phyloP scores from a whole-genome alignment of 1,140 invertebrate species.

The Sipha flava region DNA sequence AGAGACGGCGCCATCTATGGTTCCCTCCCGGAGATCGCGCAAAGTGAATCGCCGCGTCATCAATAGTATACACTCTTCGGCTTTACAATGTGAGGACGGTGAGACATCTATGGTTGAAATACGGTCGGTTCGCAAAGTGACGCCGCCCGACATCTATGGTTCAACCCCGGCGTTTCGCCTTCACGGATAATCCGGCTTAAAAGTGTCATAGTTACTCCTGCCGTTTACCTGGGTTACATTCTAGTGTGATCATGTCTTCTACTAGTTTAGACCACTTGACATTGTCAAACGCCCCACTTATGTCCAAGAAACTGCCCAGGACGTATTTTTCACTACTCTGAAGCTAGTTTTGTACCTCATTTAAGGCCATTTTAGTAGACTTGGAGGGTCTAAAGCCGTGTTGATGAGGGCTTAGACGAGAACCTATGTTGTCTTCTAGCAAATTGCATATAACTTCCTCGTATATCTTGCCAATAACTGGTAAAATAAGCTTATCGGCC shows the following conservation, averaged over 20 bases:
- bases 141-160: too few species aligned
- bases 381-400: neutral
- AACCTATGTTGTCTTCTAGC: neutral
- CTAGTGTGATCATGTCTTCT: neutral
- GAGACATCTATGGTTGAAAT: too few species aligned
- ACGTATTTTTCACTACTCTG: too few species aligned
- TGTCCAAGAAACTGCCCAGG: neutral
- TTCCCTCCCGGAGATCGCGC: too few species aligned
- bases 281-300: neutral
- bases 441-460: neutral
- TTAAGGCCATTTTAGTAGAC: neutral
- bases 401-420: neutral
- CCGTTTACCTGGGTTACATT: too few species aligned
- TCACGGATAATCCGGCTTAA: conserved; percentile 43
- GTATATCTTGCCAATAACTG: neutral
- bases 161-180: too few species aligned
- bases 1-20: too few species aligned
- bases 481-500: neutral
- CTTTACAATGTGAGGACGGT: too few species aligned
- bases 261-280: neutral
- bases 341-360: neutral
- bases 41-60: too few species aligned
- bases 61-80: too few species aligned
- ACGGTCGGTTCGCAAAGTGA: too few species aligned
- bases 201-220: conserved; percentile 71